phyloP scores from a whole-genome alignment of 2,797 vertebrate species.

The Fringilla coelebs region DNA sequence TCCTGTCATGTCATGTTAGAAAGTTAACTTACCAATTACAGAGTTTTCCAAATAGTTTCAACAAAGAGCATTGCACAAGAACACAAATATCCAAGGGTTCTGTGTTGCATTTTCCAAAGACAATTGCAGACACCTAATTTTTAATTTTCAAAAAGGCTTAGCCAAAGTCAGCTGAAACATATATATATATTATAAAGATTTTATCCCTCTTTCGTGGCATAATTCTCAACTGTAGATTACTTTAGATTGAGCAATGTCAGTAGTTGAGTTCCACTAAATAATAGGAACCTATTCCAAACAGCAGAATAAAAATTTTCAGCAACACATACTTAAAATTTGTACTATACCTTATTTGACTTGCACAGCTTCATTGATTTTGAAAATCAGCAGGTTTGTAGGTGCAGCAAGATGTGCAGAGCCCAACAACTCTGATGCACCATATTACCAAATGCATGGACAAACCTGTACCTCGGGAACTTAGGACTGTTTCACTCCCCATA shows the following conservation, averaged over 20 bases:
- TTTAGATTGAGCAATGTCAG: not conserved
- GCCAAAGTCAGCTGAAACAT: not conserved
- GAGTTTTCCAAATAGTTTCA: not conserved
- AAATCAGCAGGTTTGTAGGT: not conserved
- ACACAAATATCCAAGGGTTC: not conserved
- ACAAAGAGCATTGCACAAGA: not conserved
- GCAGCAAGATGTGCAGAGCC: not conserved
- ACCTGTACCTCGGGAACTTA: not conserved
- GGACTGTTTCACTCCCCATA: not conserved
- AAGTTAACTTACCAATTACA: not conserved
- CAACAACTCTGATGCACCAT: not conserved
- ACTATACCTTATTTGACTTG: not conserved
- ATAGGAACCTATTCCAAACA: not conserved
- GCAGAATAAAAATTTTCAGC: not conserved
- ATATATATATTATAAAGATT: not conserved
- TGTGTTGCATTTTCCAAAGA: not conserved
- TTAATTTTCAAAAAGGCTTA: not conserved
- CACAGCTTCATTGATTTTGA: not conserved
- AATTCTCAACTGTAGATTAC: not conserved
- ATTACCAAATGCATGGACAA: not conserved
- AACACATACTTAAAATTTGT: not conserved
- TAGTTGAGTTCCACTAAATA: not conserved
- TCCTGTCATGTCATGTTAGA: not conserved
- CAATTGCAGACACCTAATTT: not conserved
- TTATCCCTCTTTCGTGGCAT: not conserved